Percentiles rank a stretch among this genome's conserved stretches.
phyloP scores from a whole-genome alignment of 2,888 invertebrate species.

The Melieria crassipennis region DNA sequence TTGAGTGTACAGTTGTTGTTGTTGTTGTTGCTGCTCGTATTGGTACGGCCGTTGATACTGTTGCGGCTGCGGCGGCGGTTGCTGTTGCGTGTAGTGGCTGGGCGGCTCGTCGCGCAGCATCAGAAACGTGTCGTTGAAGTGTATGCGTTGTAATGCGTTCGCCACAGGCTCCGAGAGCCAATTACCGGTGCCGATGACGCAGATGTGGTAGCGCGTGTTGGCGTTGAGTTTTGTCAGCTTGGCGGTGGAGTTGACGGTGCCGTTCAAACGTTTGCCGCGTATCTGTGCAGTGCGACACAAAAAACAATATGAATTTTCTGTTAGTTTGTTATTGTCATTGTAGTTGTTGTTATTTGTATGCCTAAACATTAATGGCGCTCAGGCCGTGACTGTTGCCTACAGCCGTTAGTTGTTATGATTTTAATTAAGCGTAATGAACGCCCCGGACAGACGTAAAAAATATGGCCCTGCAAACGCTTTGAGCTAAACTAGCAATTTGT shows the following conservation, averaged over 20 bases:
- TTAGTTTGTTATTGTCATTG: background rate
- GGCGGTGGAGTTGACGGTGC: constrained; percentile 77
- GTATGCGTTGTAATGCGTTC: constrained; percentile 60
- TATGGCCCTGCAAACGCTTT: too few relatives aligned
- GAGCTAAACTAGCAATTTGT: too few relatives aligned
- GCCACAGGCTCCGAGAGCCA: constrained; percentile 69
- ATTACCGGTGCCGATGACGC: constrained; percentile 87
- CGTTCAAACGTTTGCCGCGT: constrained; percentile 79
- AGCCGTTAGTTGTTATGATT: too few relatives aligned
- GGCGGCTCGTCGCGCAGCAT: constrained; percentile 49
- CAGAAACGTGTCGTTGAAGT: constrained; percentile 58
- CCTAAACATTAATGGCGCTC: too few relatives aligned
- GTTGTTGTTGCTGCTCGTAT: constrained; percentile 47
- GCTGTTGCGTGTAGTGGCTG: constrained; percentile 41
- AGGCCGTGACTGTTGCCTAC: too few relatives aligned
- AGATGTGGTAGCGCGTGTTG: constrained; percentile 84
- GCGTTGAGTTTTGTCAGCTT: constrained; percentile 80
- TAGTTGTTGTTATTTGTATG: background rate
- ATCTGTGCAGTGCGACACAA: constrained; percentile 68
- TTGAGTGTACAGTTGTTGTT: constrained; percentile 36
- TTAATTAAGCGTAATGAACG: too few relatives aligned
- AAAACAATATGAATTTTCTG: background rate
- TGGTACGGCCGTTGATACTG: constrained; percentile 26
- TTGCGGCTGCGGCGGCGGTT: constrained; percentile 20
- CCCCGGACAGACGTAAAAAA: too few relatives aligned